Base-by-base conservation (phyloP, 2,888 invertebrate genomes). In the Drosophila fulvimacula region DNA sequence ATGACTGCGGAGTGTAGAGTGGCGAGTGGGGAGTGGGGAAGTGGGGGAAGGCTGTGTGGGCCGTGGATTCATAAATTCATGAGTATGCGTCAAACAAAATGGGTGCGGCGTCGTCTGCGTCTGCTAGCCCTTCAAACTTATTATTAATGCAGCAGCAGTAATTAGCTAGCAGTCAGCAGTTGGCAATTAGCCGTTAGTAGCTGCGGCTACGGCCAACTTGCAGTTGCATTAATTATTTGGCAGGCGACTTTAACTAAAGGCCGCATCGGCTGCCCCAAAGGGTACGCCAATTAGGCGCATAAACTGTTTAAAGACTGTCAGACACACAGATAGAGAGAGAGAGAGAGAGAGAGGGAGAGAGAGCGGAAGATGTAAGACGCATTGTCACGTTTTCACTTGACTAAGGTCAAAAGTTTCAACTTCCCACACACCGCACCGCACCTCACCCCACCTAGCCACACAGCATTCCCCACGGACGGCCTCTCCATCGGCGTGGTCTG, bases 371-470 rank as follows among this genome's bases (percentile, higher is more conserved):
- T 13, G 19, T 4, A 19, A 24, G 24, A 24, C 6, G n/a, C 56
- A 70, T 74, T 82, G 85, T 81, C 88, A 81, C 88, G 83, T 83
- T 85, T 79, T 77, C 69, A 67, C 72, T 85, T 85, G 85, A 73
- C 85, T 85, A 88, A 85, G 85, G 85, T 85, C 85, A 88, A 82
- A 85, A 85, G 79, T 82, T 81, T 66, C 58, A 44, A 10, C 69
- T 52, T 27, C 57, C 57, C 44, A 13, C 38, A 41, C 19, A 27
- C 19, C 64, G 9, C 51, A 34, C 27, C 46, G 10, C n/a, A 9
- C 4, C 71, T 17, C 51, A 34, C 46, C 46, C 5, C 21, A 41
- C 11, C 41, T 41, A n/a, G n/a, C n/a, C n/a, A n/a, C n/a, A n/a
- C n/a, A n/a, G n/a, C 48, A 17, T 17, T 27, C n/a, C 21, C 21